A percentile compares a stretch with the other conserved stretches of the same genome.
Evolutionary conservation across 2,888 invertebrate genomes (phyloP).

Genomic region (Polylopha cassiicola): DNA sequence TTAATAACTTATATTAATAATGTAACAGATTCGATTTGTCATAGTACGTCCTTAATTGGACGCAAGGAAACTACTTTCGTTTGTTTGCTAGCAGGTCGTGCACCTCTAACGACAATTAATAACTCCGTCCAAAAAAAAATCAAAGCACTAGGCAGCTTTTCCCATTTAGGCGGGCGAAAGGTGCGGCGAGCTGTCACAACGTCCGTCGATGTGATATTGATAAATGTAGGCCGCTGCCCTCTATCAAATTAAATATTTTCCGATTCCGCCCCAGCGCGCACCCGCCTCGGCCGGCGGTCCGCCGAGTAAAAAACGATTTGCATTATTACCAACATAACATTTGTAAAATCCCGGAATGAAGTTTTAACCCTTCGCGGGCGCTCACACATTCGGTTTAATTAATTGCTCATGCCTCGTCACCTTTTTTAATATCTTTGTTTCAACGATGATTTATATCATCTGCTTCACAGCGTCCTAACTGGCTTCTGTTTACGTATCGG

Average conservation of each 20-base stretch:
- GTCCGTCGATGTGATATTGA: conserved; percentile 64
- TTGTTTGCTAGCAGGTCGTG: neutral
- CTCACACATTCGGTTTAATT: conserved; percentile 39
- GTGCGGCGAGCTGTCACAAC: conserved; percentile 52
- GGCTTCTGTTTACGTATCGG: too few relatives aligned
- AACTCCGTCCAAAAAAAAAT: conserved; percentile 11
- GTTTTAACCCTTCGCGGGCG: conserved; percentile 13
- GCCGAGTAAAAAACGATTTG: conserved; percentile 49
- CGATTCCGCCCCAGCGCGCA: conserved; percentile 41
- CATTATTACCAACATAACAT: conserved; percentile 51
- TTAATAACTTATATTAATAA: too few relatives aligned
- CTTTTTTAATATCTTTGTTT: conserved; percentile 47
- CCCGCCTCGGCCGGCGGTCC: conserved; percentile 24
- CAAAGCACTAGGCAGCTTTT: conserved; percentile 38
- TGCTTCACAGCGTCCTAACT: conserved; percentile 34
- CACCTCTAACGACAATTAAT: conserved; percentile 12
- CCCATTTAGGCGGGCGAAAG: conserved; percentile 46
- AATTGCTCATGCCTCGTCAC: conserved; percentile 51
- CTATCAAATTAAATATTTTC: conserved; percentile 57
- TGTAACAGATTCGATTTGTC: too few relatives aligned
- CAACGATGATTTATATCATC: conserved; percentile 43
- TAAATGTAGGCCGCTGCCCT: conserved; percentile 57
- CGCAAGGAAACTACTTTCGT: too few relatives aligned
- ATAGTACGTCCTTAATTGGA: too few relatives aligned
- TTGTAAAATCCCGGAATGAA: conserved; percentile 4